Percentiles rank a stretch among this genome's conserved stretches.
Conservation (phyloP, 2,113 vertebrate species). For the Columbina picui region DNA sequence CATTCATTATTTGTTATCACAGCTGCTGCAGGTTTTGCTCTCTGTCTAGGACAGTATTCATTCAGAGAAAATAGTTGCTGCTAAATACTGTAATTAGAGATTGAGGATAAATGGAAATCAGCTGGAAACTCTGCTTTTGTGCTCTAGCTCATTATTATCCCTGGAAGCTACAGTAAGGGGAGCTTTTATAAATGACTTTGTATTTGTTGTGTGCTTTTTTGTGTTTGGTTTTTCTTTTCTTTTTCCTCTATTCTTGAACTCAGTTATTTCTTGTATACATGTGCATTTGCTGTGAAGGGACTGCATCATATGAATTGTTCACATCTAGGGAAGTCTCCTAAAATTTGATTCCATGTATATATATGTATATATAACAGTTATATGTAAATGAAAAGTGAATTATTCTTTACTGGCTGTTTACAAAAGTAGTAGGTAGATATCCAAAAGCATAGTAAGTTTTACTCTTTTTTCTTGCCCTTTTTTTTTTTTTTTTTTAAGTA, state of each 20-base stretch:
- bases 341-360: not conserved
- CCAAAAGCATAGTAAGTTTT: not conserved
- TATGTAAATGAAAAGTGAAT: not conserved
- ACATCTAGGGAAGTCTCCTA: not conserved
- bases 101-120: constrained; percentile 35
- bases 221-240: not conserved
- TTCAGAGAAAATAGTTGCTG: constrained; percentile 57
- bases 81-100: constrained; percentile 63
- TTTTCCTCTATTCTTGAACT: not conserved
- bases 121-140: constrained; percentile 37
- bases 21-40: constrained; percentile 49
- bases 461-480: not conserved
- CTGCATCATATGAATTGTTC: not conserved
- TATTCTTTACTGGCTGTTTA: not conserved
- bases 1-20: constrained; percentile 53
- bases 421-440: not conserved
- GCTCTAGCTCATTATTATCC: not conserved
- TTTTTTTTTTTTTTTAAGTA: not conserved
- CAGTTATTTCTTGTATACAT: not conserved
- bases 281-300: not conserved
- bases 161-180: not conserved
- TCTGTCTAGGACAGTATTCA: constrained; percentile 26
- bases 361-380: not conserved
- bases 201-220: not conserved
- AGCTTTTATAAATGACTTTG: constrained; percentile 15